These are phyloP conservation scores for Andrena dorsata DNA, from an alignment of 2,888 invertebrate genomes.

Conservation along the genomic window DNA sequence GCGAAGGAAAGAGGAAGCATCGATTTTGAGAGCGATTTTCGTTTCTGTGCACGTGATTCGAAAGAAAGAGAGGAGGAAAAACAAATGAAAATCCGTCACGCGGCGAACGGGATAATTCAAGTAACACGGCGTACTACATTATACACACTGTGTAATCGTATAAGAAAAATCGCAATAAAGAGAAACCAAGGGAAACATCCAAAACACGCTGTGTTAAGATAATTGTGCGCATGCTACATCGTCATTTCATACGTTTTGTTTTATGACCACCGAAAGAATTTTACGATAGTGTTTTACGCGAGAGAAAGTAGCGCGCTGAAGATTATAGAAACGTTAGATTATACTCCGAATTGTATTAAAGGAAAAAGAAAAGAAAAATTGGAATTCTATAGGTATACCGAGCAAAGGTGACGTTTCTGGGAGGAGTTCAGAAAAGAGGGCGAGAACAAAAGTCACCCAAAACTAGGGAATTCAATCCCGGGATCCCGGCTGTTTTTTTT, in stretches of 20 bases:
- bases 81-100: not conserved
- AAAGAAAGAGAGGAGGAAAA: not conserved
- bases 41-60: constrained; percentile 33
- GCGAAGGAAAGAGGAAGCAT: constrained; percentile 5
- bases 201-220: not conserved
- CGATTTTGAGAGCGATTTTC: constrained; percentile 22
- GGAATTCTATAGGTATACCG: too few species aligned
- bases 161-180: constrained; percentile 46
- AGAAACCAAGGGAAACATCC: constrained; percentile 29
- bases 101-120: not conserved
- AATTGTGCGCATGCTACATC: constrained; percentile 1
- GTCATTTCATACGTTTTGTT: not conserved
- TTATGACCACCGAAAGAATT: not conserved
- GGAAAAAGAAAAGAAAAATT: too few species aligned
- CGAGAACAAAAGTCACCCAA: too few species aligned
- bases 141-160: constrained; percentile 42
- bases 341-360: too few species aligned
- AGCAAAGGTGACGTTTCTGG: too few species aligned
- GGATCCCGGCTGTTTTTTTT: too few species aligned
- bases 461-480: too few species aligned
- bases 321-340: not conserved
- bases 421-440: too few species aligned
- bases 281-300: too few species aligned
- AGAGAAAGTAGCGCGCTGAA: not conserved
- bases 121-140: constrained; percentile 24